Percentiles rank a stretch among this genome's conserved stretches.
Conservation (phyloP, 2,797 vertebrate species). For the Poliocrania exsul region DNA sequence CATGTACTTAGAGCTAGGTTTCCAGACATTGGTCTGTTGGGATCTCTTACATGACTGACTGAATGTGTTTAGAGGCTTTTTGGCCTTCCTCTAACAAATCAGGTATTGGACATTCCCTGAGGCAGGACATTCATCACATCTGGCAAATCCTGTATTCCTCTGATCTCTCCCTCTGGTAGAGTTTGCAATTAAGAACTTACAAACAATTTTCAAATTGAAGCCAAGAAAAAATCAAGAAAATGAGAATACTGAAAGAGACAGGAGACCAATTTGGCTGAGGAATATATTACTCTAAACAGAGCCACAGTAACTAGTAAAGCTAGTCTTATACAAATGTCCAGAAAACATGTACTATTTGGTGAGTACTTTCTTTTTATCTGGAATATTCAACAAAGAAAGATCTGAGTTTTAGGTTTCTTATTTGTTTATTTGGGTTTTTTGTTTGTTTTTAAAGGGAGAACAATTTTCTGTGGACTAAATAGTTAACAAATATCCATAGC, state of each 20-base stretch:
- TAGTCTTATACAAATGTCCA: not conserved
- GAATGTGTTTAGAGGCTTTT: not conserved
- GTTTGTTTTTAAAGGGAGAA: not conserved
- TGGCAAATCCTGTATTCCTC: not conserved
- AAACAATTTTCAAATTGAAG: not conserved
- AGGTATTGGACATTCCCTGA: constrained; percentile 11
- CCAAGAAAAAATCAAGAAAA: constrained; percentile 31
- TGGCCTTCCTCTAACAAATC: not conserved
- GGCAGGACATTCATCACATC: not conserved
- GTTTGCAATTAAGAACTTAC: constrained; percentile 23
- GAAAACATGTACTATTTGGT: not conserved
- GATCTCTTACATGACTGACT: not conserved
- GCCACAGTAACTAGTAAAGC: not conserved
- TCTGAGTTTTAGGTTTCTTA: not conserved
- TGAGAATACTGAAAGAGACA: not conserved
- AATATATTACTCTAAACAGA: not conserved
- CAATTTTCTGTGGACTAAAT: not conserved
- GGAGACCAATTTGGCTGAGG: not conserved
- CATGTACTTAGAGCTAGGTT: not conserved
- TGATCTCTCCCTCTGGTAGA: constrained; percentile 15
- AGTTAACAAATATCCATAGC: not conserved
- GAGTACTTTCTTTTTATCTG: not conserved
- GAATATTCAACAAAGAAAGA: not conserved
- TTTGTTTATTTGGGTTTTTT: not conserved
- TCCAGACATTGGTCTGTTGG: not conserved